These are phyloP conservation scores for Cyphotilapia sp. DNA, from an alignment of 2,113 vertebrate genomes.

Conservation along the genomic window DNA sequence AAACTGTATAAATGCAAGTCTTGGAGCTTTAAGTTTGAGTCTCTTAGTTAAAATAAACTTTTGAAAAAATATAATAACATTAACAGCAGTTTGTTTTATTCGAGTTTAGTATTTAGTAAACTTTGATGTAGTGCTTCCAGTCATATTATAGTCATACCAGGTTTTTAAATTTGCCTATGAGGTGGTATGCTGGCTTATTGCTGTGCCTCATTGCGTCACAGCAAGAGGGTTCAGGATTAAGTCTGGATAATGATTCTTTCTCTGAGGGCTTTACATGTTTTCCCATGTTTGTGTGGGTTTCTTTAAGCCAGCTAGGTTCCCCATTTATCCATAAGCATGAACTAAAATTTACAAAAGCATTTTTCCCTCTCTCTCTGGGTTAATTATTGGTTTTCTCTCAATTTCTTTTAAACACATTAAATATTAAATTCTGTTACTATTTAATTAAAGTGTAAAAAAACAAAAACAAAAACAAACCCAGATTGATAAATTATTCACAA, in stretches of 20 bases:
- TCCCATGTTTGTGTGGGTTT: background rate
- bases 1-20: background rate
- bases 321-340: background rate
- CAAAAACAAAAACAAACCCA: background rate
- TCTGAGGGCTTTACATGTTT: background rate
- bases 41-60: background rate
- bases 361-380: background rate
- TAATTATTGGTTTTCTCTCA: background rate
- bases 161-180: background rate
- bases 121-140: background rate
- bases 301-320: background rate
- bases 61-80: background rate
- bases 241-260: background rate
- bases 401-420: background rate
- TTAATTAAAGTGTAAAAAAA: background rate
- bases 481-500: background rate
- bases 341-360: background rate
- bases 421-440: background rate
- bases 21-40: background rate
- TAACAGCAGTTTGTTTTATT: background rate
- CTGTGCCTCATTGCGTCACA: background rate
- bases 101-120: background rate
- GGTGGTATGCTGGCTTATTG: background rate
- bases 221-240: background rate
- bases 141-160: background rate